Conservation (phyloP, 2,113 vertebrate species). For the Aramus guarauna region DNA sequence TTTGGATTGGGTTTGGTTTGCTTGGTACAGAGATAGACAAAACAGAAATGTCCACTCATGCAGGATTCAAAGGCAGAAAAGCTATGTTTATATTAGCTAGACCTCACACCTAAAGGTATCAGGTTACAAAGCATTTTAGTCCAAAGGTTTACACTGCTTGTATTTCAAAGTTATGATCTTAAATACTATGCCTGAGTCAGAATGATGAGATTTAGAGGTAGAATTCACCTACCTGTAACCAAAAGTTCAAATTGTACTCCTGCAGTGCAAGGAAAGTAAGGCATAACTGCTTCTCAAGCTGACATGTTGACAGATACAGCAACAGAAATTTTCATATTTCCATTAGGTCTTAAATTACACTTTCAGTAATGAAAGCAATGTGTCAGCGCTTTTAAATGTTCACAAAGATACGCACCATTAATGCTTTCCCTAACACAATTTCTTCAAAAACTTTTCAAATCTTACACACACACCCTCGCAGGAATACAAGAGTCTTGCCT, state of each 20-base stretch:
- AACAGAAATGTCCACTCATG: background rate
- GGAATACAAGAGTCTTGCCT: background rate
- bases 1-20: background rate
- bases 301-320: background rate
- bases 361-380: background rate
- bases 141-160: background rate
- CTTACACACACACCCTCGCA: background rate
- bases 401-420: background rate
- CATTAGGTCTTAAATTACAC: background rate
- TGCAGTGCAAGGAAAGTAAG: background rate
- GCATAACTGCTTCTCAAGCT: background rate
- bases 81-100: background rate
- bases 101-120: background rate
- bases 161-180: background rate
- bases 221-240: conserved; percentile 5
- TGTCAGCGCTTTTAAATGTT: background rate
- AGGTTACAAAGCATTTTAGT: background rate
- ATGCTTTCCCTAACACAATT: background rate
- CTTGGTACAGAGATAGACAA: background rate
- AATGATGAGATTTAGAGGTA: background rate
- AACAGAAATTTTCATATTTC: conserved; percentile 9
- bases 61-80: background rate
- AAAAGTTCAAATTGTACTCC: background rate
- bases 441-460: background rate
- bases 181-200: background rate